These are phyloP conservation scores for Neodiprion lecontei DNA, from an alignment of 1,140 invertebrate species.

Conservation along the genomic window DNA sequence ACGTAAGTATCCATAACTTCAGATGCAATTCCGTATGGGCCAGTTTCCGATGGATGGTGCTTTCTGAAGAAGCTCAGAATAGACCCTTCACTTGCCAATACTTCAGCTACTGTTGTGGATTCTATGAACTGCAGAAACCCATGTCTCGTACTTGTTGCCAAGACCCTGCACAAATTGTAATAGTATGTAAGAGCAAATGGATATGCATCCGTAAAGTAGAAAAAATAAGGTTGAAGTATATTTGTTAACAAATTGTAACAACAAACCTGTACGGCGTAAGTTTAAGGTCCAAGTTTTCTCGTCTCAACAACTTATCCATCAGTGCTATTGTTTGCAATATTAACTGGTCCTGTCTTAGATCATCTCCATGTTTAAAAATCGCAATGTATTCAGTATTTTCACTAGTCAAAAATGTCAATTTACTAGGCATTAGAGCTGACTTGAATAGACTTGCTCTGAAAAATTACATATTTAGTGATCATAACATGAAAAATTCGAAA, in stretches of 20 bases:
- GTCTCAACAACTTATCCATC: constrained; percentile 94
- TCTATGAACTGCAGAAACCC: constrained; percentile 98
- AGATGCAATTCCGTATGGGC: constrained; percentile 87
- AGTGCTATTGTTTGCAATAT: constrained; percentile 97
- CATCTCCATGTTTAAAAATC: constrained; percentile 99
- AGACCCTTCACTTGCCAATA: constrained; percentile 83
- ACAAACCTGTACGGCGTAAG: constrained; percentile 88
- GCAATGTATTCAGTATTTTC: constrained; percentile 90
- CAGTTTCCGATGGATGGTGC: constrained; percentile 85
- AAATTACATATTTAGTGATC: constrained; percentile 21
- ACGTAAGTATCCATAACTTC: constrained; percentile 99
- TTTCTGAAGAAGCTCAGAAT: constrained; percentile 92
- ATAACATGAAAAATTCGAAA: not conserved
- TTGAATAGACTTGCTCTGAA: constrained; percentile 90
- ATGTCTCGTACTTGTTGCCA: constrained; percentile 95
- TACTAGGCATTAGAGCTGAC: constrained; percentile 97
- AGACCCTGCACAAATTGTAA: constrained; percentile 60
- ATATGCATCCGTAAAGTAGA: constrained; percentile 22
- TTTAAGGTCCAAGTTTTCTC: constrained; percentile 95
- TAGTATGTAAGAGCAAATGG: constrained; percentile 3
- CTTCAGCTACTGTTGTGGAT: constrained; percentile 91
- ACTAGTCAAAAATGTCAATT: constrained; percentile 88
- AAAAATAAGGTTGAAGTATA: too few relatives aligned
- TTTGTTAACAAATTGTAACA: not conserved
- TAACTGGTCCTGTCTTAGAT: constrained; percentile 97